Base-by-base conservation (phyloP, 2,888 invertebrate genomes). In the Glyphotaelius pellucidus region DNA sequence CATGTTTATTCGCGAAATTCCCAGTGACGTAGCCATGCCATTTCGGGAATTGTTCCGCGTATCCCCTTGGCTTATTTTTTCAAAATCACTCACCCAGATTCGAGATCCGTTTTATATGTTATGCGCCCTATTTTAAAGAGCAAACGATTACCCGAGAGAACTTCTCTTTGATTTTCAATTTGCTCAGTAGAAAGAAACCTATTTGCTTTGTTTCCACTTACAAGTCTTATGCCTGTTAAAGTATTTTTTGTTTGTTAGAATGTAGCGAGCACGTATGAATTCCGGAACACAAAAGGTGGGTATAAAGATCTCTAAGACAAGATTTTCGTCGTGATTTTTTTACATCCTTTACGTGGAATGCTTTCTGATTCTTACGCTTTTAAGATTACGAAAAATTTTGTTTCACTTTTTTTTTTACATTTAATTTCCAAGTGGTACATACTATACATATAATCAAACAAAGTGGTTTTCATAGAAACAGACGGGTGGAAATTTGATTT, bases 121-220 rank as follows among this genome's bases (percentile, higher is more conserved):
- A 91, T 81, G 92, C 89, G 90, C 91, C 86, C 67, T 85, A 90
- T 91, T 91, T 92, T 91, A 92, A 92, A 92, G 90, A 47, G 91
- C 90, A 92, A 92, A 92, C 92, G 91, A 92, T 92, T 92, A 91
- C 92, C 91, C 91, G 15, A 31, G 90, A 92, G 92, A 92, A 92
- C 90, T 92, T 90, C 90, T 90, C 90, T 92, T 92, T 92, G 92
- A 92, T 92, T 92, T 92, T 92, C 90, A 92, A 92, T 92, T 92
- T 92, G 92, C 89, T 92, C 90, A 90, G 91, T 89, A 89, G 91
- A 90, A 91, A 89, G 85, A 90, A 90, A 79, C 52, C 92, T 47
- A 89, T 90, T 92, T 89, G 89, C 89, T 89, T 92, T 89, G 90
- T 91, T 92, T 84, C 92, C 91, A 89, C 92, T 90, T 90, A 92